phyloP scores from a whole-genome alignment of 2,113 vertebrate species.

The Notarius quadriscutis region DNA sequence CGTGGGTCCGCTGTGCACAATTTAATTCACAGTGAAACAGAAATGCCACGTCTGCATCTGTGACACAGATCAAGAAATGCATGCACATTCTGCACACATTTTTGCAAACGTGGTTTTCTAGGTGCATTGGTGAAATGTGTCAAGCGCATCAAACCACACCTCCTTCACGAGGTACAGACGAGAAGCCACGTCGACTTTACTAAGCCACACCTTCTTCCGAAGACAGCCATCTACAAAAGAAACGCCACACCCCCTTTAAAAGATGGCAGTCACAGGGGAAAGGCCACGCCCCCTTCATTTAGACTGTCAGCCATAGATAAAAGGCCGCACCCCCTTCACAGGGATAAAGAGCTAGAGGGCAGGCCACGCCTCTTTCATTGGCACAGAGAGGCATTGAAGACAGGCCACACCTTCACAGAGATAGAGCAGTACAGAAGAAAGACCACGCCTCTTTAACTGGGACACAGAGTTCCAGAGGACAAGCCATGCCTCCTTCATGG shows the following conservation, averaged over 20 bases:
- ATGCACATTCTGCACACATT: not conserved
- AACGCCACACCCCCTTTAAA: not conserved
- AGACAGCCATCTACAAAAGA: not conserved
- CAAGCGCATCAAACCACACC: not conserved
- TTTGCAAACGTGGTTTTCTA: not conserved
- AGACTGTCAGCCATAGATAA: not conserved
- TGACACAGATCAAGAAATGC: not conserved
- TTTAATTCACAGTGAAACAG: not conserved
- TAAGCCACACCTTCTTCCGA: not conserved
- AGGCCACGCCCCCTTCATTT: not conserved
- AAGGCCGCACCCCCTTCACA: not conserved
- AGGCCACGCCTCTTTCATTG: not conserved
- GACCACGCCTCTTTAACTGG: too few relatives aligned
- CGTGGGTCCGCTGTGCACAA: not conserved
- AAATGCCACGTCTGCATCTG: not conserved
- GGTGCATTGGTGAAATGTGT: not conserved
- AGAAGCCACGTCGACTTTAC: not conserved
- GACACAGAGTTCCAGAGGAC: not conserved
- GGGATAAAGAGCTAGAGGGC: not conserved
- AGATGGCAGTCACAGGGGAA: not conserved
- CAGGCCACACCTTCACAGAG: not conserved
- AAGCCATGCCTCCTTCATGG: not conserved
- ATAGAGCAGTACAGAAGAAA: too few relatives aligned
- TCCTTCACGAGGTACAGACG: not conserved
- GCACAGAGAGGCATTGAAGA: not conserved